These are phyloP conservation scores for Phengaris arion DNA, from an alignment of 2,888 invertebrate species.

Conservation along the genomic window DNA sequence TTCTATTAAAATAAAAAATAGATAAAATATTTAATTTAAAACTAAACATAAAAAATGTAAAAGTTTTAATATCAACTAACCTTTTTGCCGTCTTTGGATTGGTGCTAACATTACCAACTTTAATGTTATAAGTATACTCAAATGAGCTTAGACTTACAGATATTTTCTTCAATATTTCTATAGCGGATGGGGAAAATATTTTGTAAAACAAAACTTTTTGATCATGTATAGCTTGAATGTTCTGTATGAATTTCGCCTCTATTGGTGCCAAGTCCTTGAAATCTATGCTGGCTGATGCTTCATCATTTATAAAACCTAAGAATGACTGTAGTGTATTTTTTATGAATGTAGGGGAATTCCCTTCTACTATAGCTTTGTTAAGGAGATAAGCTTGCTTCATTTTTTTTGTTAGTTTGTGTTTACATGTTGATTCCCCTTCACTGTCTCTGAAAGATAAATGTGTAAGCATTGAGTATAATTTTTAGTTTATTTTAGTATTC, in stretches of 20 bases:
- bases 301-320: slow-evolving; percentile 41
- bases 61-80: slow-evolving; percentile 29
- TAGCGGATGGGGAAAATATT: slow-evolving; percentile 36
- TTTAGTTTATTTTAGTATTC: not conserved
- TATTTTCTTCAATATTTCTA: slow-evolving; percentile 35
- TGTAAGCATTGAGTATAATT: not conserved
- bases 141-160: slow-evolving; percentile 28
- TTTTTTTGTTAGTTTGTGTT: slow-evolving; percentile 25
- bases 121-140: slow-evolving; percentile 32
- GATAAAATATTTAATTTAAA: too few species aligned
- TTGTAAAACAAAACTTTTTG: slow-evolving; percentile 31
- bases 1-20: too few species aligned
- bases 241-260: slow-evolving; percentile 39
- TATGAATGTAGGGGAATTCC: slow-evolving; percentile 38
- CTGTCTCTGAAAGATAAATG: slow-evolving; percentile 11
- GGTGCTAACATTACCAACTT: slow-evolving; percentile 31
- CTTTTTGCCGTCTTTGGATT: slow-evolving; percentile 32
- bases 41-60: too few species aligned
- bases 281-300: slow-evolving; percentile 38
- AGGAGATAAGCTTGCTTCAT: slow-evolving; percentile 30
- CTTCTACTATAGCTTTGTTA: slow-evolving; percentile 35
- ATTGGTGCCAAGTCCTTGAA: slow-evolving; percentile 39
- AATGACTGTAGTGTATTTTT: slow-evolving; percentile 38
- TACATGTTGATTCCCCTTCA: slow-evolving; percentile 14
- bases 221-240: slow-evolving; percentile 35